Percentiles rank a stretch among this genome's conserved stretches.
Conservation (phyloP, 2,113 vertebrate species). For the Corynorhinus townsendii region DNA sequence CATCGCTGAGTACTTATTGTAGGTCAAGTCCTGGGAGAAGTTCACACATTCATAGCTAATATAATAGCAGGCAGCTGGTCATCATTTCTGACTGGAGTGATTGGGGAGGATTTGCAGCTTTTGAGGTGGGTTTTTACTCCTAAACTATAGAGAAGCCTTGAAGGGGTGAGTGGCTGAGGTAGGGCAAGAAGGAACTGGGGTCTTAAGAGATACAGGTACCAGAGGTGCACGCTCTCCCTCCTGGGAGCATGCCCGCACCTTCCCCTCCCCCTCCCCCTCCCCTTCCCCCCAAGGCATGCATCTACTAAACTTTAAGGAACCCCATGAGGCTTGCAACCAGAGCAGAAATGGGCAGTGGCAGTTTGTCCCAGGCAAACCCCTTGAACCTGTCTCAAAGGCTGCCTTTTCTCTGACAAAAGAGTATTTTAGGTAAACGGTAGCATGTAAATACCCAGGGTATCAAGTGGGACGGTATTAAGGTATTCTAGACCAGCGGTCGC, state of each 20-base stretch:
- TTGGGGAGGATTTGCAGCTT: background rate
- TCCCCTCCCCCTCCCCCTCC: too few species aligned
- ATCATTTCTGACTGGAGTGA: background rate
- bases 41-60: background rate
- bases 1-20: background rate
- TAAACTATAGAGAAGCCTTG: background rate
- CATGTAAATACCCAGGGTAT: background rate
- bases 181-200: background rate
- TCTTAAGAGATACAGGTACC: background rate
- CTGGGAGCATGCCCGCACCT: background rate
- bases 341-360: background rate
- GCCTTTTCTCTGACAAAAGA: background rate
- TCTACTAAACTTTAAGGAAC: background rate
- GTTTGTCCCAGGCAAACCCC: background rate
- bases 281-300: background rate
- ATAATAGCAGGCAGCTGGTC: background rate
- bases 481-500: too few species aligned
- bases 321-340: background rate
- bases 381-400: background rate
- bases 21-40: background rate
- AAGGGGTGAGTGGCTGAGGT: background rate
- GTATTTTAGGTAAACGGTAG: background rate
- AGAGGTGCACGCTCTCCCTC: background rate
- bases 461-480: background rate
- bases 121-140: constrained; percentile 1